phyloP scores from a whole-genome alignment of 2,113 vertebrate genomes.

The Phyllostomus hastatus region DNA sequence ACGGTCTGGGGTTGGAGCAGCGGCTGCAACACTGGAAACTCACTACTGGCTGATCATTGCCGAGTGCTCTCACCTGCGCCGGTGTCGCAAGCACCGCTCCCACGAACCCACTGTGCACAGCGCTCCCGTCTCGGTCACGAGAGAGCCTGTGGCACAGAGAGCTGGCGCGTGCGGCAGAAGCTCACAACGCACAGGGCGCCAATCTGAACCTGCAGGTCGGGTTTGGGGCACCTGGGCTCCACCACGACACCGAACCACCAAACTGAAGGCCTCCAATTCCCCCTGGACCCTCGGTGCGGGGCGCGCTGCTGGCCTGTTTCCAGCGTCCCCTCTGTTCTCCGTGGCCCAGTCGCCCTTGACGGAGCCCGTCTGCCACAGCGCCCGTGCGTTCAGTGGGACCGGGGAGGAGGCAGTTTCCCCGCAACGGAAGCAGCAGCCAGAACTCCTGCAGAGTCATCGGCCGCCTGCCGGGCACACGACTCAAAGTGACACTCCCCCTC shows the following conservation, averaged over 20 bases:
- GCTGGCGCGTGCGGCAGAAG: background rate
- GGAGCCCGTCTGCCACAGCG: no score
- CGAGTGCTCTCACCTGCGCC: background rate
- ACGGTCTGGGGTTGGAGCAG: background rate
- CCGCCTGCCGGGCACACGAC: background rate
- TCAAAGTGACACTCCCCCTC: background rate
- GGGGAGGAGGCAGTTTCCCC: rapidly evolving
- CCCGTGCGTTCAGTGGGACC: background rate
- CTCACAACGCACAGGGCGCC: no score
- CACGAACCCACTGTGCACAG: background rate
- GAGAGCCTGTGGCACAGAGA: background rate
- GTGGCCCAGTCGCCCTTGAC: background rate
- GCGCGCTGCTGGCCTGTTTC: background rate
- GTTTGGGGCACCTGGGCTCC: background rate
- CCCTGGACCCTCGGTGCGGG: background rate
- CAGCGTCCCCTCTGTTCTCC: background rate
- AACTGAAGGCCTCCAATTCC: background rate
- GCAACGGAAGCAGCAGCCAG: background rate
- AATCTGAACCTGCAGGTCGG: background rate
- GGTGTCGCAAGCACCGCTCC: background rate
- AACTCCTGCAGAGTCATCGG: background rate
- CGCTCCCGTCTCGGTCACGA: background rate
- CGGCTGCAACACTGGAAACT: background rate
- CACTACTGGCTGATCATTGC: background rate
- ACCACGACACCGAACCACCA: no score